Percentiles rank a stretch among this genome's conserved stretches.
phyloP scores from a whole-genome alignment of 2,113 vertebrate genomes.

The Xenopus borealis region DNA sequence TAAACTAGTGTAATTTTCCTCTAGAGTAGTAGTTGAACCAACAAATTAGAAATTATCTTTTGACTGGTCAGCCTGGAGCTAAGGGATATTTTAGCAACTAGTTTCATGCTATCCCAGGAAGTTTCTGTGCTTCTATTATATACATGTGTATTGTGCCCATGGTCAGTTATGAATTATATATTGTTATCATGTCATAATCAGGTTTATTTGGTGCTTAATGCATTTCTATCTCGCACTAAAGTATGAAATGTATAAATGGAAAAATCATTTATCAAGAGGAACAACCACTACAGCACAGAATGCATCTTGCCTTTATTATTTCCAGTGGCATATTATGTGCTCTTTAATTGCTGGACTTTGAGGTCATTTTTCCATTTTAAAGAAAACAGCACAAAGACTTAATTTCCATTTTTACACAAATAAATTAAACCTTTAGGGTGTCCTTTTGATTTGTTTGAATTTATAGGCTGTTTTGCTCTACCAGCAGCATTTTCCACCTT shows the following conservation, averaged over 20 bases:
- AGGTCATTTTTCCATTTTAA: constrained; percentile 45
- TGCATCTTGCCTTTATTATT: constrained; percentile 34
- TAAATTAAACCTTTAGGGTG: constrained; percentile 48
- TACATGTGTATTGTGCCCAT: no score
- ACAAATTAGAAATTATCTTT: no score
- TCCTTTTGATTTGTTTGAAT: constrained; percentile 54
- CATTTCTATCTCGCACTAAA: background rate
- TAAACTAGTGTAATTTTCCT: no score
- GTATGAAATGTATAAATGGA: constrained; percentile 1
- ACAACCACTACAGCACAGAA: constrained; percentile 20
- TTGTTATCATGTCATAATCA: no score
- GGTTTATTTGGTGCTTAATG: background rate
- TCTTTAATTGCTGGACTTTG: constrained; percentile 42
- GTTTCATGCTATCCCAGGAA: no score
- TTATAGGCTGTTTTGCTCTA: constrained; percentile 52
- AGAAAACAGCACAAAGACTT: constrained; percentile 32
- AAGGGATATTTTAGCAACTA: no score
- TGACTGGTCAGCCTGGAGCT: no score
- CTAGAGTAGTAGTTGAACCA: no score
- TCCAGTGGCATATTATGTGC: constrained; percentile 29
- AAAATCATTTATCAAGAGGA: constrained; percentile 31
- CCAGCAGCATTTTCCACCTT: constrained; percentile 51
- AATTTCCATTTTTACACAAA: constrained; percentile 43
- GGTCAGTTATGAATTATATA: no score
- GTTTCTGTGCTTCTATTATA: no score